Conservation (phyloP, 2,797 vertebrate species). For the Acanthis flammea region DNA sequence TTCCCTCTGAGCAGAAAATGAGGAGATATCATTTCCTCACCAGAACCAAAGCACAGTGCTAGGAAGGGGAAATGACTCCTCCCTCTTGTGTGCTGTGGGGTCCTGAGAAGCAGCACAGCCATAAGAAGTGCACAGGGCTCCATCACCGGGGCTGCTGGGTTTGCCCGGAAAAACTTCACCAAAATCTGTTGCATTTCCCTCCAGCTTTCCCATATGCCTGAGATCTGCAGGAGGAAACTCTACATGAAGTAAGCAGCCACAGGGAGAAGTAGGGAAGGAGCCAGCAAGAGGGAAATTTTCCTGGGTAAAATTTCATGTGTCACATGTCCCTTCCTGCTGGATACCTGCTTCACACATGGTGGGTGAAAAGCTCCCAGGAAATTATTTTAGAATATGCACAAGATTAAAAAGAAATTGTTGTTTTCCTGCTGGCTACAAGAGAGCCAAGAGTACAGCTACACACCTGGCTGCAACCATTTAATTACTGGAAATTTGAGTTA, state of each 20-base stretch:
- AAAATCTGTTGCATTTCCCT: background rate
- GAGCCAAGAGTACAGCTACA: background rate
- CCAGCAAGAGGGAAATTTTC: background rate
- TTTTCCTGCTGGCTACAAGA: background rate
- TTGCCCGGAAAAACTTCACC: background rate
- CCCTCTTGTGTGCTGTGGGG: background rate
- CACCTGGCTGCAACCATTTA: background rate
- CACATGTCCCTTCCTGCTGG: background rate
- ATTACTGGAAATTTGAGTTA: background rate
- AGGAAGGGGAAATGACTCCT: background rate
- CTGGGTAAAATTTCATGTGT: background rate
- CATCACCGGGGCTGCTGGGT: background rate
- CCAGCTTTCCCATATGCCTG: background rate
- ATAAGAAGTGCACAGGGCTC: accelerated
- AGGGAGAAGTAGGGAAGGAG: background rate
- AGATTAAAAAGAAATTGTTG: background rate
- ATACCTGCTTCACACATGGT: background rate
- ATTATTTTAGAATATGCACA: background rate
- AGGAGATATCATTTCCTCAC: background rate
- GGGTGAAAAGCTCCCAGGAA: background rate
- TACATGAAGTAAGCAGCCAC: accelerated
- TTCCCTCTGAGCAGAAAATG: background rate
- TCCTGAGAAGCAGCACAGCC: background rate
- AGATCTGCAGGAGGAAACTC: background rate
- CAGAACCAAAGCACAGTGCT: background rate